Conservation (phyloP, 2,797 vertebrate species). For the Oreochromis grahami region DNA sequence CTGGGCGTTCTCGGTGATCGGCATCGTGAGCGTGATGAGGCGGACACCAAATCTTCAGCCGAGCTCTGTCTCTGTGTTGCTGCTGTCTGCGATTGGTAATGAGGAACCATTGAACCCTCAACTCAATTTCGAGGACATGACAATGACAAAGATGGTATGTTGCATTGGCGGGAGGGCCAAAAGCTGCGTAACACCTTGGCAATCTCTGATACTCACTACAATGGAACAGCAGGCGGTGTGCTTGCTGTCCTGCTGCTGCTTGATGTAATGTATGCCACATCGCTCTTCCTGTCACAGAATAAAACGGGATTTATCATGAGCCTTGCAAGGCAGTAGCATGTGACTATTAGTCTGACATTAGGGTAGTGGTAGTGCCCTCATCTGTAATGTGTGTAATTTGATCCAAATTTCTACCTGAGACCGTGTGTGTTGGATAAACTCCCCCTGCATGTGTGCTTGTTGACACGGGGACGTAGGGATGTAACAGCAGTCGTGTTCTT, state of each 20-base stretch:
- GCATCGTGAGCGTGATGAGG: background rate
- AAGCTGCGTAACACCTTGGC: slow-evolving; percentile 7
- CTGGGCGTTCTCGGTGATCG: background rate
- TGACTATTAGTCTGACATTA: slow-evolving; percentile 1
- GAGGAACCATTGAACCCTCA: slow-evolving; percentile 53
- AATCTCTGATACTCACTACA: slow-evolving; percentile 34
- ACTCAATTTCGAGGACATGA: slow-evolving; percentile 64
- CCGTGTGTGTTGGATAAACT: background rate
- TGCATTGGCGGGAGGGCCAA: background rate
- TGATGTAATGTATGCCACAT: slow-evolving; percentile 33
- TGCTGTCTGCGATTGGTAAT: slow-evolving; percentile 19
- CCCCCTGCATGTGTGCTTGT: background rate
- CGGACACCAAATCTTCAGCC: background rate
- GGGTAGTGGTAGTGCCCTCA: background rate
- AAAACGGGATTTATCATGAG: slow-evolving; percentile 39
- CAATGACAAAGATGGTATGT: slow-evolving; percentile 53
- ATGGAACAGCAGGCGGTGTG: slow-evolving; percentile 9
- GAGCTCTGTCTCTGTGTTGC: background rate
- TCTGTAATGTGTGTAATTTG: slow-evolving; percentile 26
- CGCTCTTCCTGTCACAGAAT: slow-evolving; percentile 44
- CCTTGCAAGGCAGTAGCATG: background rate
- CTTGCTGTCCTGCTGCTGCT: slow-evolving; percentile 1
- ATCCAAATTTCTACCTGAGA: background rate
- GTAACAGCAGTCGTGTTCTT: background rate
- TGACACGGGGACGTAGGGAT: background rate